These are phyloP conservation scores for Kryphioiulus occultus DNA, from an alignment of 2,888 invertebrate species.

Conservation along the genomic window DNA sequence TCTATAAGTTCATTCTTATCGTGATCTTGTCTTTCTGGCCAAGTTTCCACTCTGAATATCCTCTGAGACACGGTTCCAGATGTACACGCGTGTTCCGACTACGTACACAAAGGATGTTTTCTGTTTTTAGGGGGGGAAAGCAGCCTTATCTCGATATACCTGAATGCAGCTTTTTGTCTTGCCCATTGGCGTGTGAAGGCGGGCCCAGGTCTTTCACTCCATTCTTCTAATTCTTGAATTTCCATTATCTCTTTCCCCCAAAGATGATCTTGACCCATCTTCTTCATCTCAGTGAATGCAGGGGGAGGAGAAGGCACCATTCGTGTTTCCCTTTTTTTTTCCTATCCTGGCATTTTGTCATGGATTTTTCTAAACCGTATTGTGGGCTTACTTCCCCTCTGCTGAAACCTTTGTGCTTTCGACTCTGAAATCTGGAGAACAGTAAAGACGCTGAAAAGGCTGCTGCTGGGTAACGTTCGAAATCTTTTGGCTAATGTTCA, in stretches of 20 bases:
- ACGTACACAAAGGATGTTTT: not conserved
- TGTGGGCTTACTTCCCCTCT: not conserved
- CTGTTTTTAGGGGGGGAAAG: not conserved
- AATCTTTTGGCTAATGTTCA: no score
- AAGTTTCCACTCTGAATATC: slow-evolving; percentile 10
- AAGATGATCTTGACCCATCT: not conserved
- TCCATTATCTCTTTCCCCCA: not conserved
- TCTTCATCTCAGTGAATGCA: not conserved
- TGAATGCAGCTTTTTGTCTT: not conserved
- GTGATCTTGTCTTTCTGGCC: slow-evolving; percentile 32
- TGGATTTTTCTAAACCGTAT: not conserved
- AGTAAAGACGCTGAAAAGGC: not conserved
- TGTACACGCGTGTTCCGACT: not conserved
- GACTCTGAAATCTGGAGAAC: not conserved
- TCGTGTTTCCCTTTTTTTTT: not conserved
- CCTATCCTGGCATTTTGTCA: slow-evolving; percentile 20
- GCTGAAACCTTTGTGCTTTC: not conserved
- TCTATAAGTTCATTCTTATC: slow-evolving; percentile 31
- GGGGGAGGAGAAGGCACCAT: not conserved
- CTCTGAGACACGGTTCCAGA: slow-evolving; percentile 6
- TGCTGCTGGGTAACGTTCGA: not conserved
- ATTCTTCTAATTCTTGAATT: slow-evolving; percentile 32
- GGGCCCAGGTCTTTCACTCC: not conserved
- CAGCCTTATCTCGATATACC: not conserved
- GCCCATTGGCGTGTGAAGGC: not conserved